Evolutionary conservation across 2,888 invertebrate genomes (phyloP), one percentile per base, ranked within the genome.

Genomic region (Phengaris arion): DNA sequence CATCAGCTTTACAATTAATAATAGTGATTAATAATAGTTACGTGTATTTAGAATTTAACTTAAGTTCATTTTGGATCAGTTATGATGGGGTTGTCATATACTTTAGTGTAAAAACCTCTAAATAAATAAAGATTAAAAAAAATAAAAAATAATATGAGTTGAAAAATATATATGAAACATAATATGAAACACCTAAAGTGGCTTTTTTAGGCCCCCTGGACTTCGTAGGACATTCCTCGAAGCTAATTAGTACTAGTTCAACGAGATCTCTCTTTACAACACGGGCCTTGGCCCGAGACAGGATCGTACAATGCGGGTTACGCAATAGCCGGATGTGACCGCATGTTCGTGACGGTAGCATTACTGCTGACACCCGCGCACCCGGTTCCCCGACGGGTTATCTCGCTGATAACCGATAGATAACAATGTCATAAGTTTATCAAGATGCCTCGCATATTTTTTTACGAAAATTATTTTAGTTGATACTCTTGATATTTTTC

Each of bases 311-410:
- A 13, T 6, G 52, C 52, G 52, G 64, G 35, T 64, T 35, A 12
- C 64, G 35, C 13, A 64, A 64, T 10, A 48, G 48, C 48, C 64
- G 64, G 64, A 64, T 64, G 15, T 64, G 22, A 10, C 35, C 35
- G 35, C 22, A 64, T 64, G 59, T 8, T 15, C 64, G 12, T 75
- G 75, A 75, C 75, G n/a, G 15, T 75, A 75, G 72, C 70, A 55
- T 70, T 48, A 35, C 70, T 22, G 45, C 57, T 74, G 74, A 15
- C 68, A 68, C 68, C 76, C 73, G 73, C 64, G 48, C 48, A 35
- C 48, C 74, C 74, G 54, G 55, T 69, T 74, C 70, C 74, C 8
- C 55, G 6, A n/a, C 54, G 54, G 72, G 72, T 72, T 72, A 72
- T 72, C 72, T 10, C 52, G 54, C 22, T 15, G 72, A 72, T 72